Base-by-base conservation (phyloP, 2,888 invertebrate genomes). In the Dynastes maya region DNA sequence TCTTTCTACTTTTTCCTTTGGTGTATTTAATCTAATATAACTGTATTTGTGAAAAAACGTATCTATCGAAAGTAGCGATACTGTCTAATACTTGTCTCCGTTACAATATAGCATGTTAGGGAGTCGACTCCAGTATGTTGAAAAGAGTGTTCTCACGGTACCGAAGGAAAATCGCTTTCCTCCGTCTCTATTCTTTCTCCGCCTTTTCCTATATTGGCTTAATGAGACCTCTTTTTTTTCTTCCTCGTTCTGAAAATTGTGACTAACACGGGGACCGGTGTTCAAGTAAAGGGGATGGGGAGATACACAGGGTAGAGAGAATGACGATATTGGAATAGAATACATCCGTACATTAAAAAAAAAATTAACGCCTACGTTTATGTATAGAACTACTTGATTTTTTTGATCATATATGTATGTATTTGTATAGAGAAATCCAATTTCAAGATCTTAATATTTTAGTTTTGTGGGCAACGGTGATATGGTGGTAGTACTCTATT, bases 121-220 rank as follows among this genome's bases (percentile, higher is more conserved):
- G n/a, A n/a, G n/a, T n/a, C 51, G 71, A 71, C 49, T 61, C 72
- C 72, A 61, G n/a, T 61, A 74, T 61, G 72, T 61, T 63, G 63
- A 74, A 74, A 74, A 74, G 61, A n/a, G 72, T 58, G n/a, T 74
- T 45, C 63, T 40, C 72, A 61, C n/a, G n/a, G 63, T 74, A 74
- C 72, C 72, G 63, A 58, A 22, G 40, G 61, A 74, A 74, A 74
- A 74, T 74, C 72, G 72, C 72, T 74, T 74, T 74, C 72, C 49
- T 72, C 32, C 71, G 13, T 61, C n/a, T 74, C 45, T 49, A 61
- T 74, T 74, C 72, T 74, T 74, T 40, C 68, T 68, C 1, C 11
- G 22, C 68, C 22, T 68, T 74, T 61, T 13, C 68, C 29, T n/a
- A 68, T 74, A 61, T 74, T 49, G 72, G 61, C 61, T 61, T 74